Conservation (phyloP, 2,113 vertebrate species). For the Anser cygnoides region DNA sequence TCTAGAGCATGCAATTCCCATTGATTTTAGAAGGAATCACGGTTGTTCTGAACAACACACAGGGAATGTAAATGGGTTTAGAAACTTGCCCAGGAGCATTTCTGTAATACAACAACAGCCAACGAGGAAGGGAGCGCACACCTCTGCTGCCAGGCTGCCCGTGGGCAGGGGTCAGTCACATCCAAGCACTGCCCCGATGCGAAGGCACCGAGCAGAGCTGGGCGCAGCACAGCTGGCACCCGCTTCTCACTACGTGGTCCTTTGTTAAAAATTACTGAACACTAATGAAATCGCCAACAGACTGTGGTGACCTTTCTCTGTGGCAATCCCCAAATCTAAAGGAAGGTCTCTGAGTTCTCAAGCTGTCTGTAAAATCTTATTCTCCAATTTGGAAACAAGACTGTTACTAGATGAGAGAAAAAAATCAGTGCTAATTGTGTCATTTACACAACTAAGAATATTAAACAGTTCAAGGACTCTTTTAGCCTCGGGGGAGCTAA, state of each 20-base stretch:
- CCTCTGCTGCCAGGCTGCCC: background rate
- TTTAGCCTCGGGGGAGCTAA: slow-evolving; percentile 20
- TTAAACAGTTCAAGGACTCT: slow-evolving; percentile 60
- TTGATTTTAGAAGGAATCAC: background rate
- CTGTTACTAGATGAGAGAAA: background rate
- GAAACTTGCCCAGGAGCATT: background rate
- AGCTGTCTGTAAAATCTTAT: background rate
- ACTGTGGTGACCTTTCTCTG: background rate
- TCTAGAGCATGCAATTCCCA: background rate
- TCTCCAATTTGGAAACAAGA: background rate
- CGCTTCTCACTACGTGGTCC: background rate
- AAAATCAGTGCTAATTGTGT: slow-evolving; percentile 6
- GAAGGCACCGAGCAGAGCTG: background rate
- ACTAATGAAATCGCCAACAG: background rate
- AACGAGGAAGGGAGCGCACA: background rate
- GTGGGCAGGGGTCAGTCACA: fast-evolving
- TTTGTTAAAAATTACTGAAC: background rate
- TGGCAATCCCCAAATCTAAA: background rate
- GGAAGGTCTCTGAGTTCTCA: background rate
- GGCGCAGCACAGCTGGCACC: background rate
- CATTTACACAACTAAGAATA: slow-evolving; percentile 26
- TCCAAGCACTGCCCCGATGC: background rate
- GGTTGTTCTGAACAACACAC: background rate
- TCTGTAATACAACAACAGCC: background rate
- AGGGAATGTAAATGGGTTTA: background rate